Percentiles rank a stretch among this genome's conserved stretches.
phyloP scores from a whole-genome alignment of 2,888 invertebrate species.

The Lamellibrachia satsuma region DNA sequence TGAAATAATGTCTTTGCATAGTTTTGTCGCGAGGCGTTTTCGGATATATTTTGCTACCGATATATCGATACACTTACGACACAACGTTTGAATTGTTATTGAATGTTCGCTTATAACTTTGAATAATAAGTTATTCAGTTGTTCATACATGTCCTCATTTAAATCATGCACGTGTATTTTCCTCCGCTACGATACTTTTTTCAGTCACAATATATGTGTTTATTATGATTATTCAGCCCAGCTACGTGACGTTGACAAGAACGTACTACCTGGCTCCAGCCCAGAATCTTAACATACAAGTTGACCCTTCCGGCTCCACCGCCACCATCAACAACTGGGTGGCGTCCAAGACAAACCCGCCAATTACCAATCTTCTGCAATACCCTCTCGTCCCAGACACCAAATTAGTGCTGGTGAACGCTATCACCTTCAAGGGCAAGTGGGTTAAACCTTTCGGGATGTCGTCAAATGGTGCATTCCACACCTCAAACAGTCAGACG shows the following conservation, averaged over 20 bases:
- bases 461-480: neutral
- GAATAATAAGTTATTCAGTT: too few species aligned
- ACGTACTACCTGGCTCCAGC: neutral
- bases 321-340: slow-evolving; percentile 84
- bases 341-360: slow-evolving; percentile 79
- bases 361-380: slow-evolving; percentile 80
- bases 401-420: slow-evolving; percentile 66
- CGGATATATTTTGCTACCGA: neutral
- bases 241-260: neutral
- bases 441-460: slow-evolving; percentile 68
- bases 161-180: neutral
- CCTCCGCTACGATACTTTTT: neutral
- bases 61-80: neutral
- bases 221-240: neutral
- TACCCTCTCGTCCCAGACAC: slow-evolving; percentile 51
- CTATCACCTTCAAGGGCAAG: slow-evolving; percentile 68
- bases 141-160: neutral
- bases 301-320: slow-evolving; percentile 59
- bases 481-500: neutral
- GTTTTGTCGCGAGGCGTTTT: neutral
- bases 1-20: neutral
- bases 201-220: neutral
- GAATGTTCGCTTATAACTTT: neutral
- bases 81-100: neutral
- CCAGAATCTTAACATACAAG: slow-evolving; percentile 40